phyloP scores from a whole-genome alignment of 2,113 vertebrate genomes.

The Paradisaea rubra region DNA sequence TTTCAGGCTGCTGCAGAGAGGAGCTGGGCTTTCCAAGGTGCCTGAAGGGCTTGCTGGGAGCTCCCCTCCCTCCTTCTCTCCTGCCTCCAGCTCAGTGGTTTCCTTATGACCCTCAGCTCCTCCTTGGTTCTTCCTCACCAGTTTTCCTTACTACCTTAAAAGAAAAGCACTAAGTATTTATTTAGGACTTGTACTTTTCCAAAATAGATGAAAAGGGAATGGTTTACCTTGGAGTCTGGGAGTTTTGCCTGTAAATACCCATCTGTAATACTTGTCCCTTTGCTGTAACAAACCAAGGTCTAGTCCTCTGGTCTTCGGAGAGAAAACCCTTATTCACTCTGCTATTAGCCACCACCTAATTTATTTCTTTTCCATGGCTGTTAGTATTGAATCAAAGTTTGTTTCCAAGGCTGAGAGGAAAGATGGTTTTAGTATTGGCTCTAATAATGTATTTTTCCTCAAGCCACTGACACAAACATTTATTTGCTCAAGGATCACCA shows the following conservation, averaged over 20 bases:
- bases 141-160: neutral
- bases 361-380: neutral
- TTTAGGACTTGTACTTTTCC: neutral
- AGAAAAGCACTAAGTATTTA: neutral
- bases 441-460: neutral
- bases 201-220: neutral
- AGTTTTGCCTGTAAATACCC: neutral
- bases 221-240: neutral
- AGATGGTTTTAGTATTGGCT: neutral
- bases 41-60: neutral
- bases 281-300: neutral
- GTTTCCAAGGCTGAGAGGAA: conserved; percentile 10
- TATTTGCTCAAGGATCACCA: conserved; percentile 6
- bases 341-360: neutral
- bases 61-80: neutral
- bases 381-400: neutral
- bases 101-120: neutral
- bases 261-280: neutral
- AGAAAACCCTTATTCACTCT: neutral
- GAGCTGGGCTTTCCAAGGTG: rapidly evolving
- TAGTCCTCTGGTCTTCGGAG: neutral
- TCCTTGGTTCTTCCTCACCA: neutral
- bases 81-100: neutral
- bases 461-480: neutral
- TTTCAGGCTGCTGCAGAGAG: neutral